These are phyloP conservation scores for Isoperla grammatica DNA, from an alignment of 2,888 invertebrate species.

Conservation along the genomic window DNA sequence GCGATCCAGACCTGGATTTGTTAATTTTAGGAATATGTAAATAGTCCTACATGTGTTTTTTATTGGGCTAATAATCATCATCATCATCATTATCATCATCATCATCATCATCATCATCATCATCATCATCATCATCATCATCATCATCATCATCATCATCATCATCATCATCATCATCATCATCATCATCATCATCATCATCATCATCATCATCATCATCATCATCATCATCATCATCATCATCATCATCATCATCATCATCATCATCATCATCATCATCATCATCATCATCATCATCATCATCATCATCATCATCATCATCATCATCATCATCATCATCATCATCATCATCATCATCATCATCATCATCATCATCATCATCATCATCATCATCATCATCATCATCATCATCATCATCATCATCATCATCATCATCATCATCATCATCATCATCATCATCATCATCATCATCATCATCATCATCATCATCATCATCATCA, in stretches of 20 bases:
- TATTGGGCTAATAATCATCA: too few species aligned
- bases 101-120: neutral
- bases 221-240: too few species aligned
- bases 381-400: too few species aligned
- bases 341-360: too few species aligned
- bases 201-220: neutral
- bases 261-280: neutral
- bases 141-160: neutral
- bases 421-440: neutral
- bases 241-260: neutral
- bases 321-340: too few species aligned
- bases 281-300: neutral
- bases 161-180: neutral
- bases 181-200: neutral
- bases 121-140: neutral
- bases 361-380: too few species aligned
- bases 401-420: too few species aligned
- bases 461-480: neutral
- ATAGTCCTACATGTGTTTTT: too few species aligned
- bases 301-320: neutral
- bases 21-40: too few species aligned
- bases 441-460: neutral
- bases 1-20: too few species aligned
- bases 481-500: neutral
- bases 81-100: neutral